phyloP scores from a whole-genome alignment of 2,113 vertebrate species.

The Edolisoma coerulescens region DNA sequence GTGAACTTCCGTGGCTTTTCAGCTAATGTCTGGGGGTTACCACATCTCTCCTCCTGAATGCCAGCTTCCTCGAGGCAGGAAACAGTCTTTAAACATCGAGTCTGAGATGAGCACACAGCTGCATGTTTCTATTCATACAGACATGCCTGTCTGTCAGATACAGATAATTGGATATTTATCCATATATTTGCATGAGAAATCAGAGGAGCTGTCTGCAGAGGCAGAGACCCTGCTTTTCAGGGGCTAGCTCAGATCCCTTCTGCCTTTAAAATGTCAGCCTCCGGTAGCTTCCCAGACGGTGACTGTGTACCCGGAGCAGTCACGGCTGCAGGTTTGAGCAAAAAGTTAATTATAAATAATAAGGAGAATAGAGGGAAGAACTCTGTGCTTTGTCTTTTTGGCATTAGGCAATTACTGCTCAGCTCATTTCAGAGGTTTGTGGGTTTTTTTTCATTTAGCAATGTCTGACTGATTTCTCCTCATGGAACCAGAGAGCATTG shows the following conservation, averaged over 20 bases:
- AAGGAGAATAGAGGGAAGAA: neutral
- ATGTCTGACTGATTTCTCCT: neutral
- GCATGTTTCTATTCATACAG: neutral
- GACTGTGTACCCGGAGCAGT: neutral
- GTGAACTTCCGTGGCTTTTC: neutral
- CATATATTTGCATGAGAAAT: constrained; percentile 14
- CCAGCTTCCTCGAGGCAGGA: neutral
- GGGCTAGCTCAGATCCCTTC: neutral
- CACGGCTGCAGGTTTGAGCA: neutral
- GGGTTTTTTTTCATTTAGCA: neutral
- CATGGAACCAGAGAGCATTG: neutral
- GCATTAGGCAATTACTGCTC: neutral
- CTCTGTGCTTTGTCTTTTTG: neutral
- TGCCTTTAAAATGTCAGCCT: neutral
- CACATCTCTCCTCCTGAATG: neutral
- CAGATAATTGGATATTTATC: constrained; percentile 15
- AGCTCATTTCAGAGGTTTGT: neutral
- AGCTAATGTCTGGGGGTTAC: neutral
- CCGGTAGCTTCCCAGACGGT: neutral
- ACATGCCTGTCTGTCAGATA: constrained; percentile 2
- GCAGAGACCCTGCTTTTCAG: neutral
- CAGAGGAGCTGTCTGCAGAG: neutral
- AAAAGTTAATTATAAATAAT: constrained; percentile 1
- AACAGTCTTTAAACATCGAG: neutral
- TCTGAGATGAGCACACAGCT: neutral